Base-by-base conservation (phyloP, 2,888 invertebrate species). In the Notodonta dromedarius region DNA sequence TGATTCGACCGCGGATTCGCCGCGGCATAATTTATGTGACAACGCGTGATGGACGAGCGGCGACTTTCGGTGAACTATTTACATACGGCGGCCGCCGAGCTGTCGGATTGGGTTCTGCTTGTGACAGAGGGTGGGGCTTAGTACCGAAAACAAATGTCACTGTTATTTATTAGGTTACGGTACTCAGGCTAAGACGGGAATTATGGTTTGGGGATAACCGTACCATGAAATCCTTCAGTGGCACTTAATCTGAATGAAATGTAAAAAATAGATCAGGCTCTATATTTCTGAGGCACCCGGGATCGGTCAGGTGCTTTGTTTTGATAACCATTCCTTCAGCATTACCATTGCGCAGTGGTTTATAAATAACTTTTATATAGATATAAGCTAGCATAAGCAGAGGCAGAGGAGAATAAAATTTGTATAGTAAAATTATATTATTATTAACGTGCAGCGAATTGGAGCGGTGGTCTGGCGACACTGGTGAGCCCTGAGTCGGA, bases 21-120 rank as follows among this genome's bases (percentile, higher is more conserved):
- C 93, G 93, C 92, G 91, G 93, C 91, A 93, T 93, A 93, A 93
- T 93, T 93, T 93, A 93, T 93, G 93, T 92, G 93, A 93, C 93
- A 93, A 91, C 92, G 90, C 89, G 90, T 92, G 93, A 92, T 92
- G 93, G 92, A 93, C 93, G 93, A 91, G 91, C 93, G 93, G 91
- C 89, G 91, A 92, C 93, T 93, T 93, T 93, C 86, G 92, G 93
- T 91, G 91, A 93, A 93, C 93, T 93, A 93, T 93, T 93, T 93
- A 93, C 93, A 93, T 93, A 93, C 90, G 91, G 86, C 87, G 87
- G 87, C 86, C 85, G 90, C 82, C 88, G 86, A 86, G 90, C 89
- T 88, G 91, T 88, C 89, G 93, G 92, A 92, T 93, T 92, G 92
- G 93, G 91, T 89, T 91, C 90, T 84, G 88, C 78, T 84, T 89